Percentiles rank a stretch among this genome's conserved stretches.
Evolutionary conservation across 2,797 vertebrate genomes (phyloP).

Genomic region (Falco cherrug): DNA sequence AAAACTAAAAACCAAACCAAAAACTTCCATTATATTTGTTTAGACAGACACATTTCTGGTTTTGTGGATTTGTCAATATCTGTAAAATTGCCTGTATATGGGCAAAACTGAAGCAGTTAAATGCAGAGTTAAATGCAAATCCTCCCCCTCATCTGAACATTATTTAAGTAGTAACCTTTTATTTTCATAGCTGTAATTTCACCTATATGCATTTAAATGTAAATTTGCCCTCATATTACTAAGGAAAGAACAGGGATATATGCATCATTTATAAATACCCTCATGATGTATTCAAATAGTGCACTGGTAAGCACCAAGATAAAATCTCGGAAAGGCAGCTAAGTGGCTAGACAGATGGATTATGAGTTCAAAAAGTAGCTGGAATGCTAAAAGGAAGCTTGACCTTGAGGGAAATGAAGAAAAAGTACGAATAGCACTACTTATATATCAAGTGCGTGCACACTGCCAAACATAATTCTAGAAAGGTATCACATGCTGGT

Average conservation of each 20-base stretch:
- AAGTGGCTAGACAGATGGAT: slow-evolving; percentile 41
- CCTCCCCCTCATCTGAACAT: neutral
- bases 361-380: slow-evolving; percentile 33
- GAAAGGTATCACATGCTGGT: neutral
- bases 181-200: neutral
- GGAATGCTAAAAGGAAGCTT: slow-evolving; percentile 22
- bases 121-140: neutral
- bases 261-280: slow-evolving; percentile 21
- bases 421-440: neutral
- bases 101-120: neutral
- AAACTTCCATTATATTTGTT: neutral
- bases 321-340: slow-evolving; percentile 11
- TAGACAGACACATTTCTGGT: neutral
- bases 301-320: neutral
- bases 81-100: neutral
- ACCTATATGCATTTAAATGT: neutral
- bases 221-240: neutral
- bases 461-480: neutral
- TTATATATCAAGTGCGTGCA: neutral
- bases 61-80: neutral
- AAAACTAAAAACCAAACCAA: accelerated
- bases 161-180: neutral
- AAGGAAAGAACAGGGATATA: neutral
- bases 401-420: slow-evolving; percentile 17
- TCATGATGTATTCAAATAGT: slow-evolving; percentile 10